Evolutionary conservation across 2,797 vertebrate species (phyloP).

Genomic region (Australoheros facetus): DNA sequence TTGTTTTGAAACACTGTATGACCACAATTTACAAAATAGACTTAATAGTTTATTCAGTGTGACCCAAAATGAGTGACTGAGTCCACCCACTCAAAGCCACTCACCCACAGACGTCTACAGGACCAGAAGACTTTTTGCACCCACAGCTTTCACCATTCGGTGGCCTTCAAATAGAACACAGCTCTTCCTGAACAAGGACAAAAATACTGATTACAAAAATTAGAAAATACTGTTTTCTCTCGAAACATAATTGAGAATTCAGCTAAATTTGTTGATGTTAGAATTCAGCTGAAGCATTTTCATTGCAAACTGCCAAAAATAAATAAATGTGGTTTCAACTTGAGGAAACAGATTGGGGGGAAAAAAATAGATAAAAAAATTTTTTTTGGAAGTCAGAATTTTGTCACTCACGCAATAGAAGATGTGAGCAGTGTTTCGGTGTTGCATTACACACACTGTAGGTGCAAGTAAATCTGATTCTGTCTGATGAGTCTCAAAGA

Average conservation of each 20-base stretch:
- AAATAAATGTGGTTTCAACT: too few species aligned
- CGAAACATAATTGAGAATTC: too few species aligned
- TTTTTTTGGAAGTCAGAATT: background rate
- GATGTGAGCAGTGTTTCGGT: background rate
- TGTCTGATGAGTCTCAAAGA: constrained; percentile 34
- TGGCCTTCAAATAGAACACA: background rate
- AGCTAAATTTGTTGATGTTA: background rate
- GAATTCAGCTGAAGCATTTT: background rate
- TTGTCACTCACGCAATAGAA: too few species aligned
- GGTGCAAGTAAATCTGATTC: constrained; percentile 40
- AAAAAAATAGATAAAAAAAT: background rate
- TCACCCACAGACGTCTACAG: too few species aligned
- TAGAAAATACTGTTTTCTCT: background rate
- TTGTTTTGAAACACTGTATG: background rate
- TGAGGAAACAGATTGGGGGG: too few species aligned
- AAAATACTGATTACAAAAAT: background rate
- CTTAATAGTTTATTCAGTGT: background rate
- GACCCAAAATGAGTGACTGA: background rate
- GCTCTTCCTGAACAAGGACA: background rate
- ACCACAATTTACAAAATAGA: background rate
- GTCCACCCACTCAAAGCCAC: background rate
- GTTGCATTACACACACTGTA: constrained; percentile 11
- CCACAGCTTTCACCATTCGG: background rate
- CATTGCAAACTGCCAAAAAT: background rate
- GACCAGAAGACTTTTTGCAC: background rate